Base-by-base conservation (phyloP, 2,113 vertebrate species). In the Nesoenas mayeri region DNA sequence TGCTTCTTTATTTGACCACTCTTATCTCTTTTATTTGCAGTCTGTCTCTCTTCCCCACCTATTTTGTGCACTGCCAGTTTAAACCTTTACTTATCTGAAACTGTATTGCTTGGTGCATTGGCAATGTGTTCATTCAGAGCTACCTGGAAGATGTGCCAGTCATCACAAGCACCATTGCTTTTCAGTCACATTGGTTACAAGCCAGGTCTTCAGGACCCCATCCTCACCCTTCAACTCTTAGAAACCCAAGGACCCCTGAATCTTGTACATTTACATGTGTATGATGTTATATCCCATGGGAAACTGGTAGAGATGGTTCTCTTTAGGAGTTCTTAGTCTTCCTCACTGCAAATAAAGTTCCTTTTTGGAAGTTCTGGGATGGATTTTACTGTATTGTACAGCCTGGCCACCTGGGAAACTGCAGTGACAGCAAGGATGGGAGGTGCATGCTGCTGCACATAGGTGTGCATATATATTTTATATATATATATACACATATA, bases 401-500 rank as follows among this genome's bases (percentile, higher is more conserved):
- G 11, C 29, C 62, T 64, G 58, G 21, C 16, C 38, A 34, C 16
- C 11, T n/a, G 48, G 32, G 65, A 84, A 74, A 81, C 17, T 42
- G 56, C 12, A 61, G 18, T 38, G 57, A 48, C 22, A 79, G 5
- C 34, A 67, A 61, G 42, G 34, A 79, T 38, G 12, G 54, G 66
- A 83, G 25, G 10, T 44, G 15, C 1, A 2, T 54, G 12, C n/a
- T 72, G 28, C 58, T 88, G 28, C 24, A 42, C 9, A 38, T 12
- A 26, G 4, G 4, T 54, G 6, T 66, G 38, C 40, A 16, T 51
- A n/a, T 32, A 21, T 44, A n/a, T 42, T 15, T 11, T 13, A 6
- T 12, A 26, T 20, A 5, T 14, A 5, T 5, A 17, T 9, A 29
- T 2, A 31, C 2, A 20, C 8, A 24, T 1, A 29, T 0, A 54